Base-by-base conservation (phyloP, 1,140 invertebrate genomes). In the Leptopilina clavipes region DNA sequence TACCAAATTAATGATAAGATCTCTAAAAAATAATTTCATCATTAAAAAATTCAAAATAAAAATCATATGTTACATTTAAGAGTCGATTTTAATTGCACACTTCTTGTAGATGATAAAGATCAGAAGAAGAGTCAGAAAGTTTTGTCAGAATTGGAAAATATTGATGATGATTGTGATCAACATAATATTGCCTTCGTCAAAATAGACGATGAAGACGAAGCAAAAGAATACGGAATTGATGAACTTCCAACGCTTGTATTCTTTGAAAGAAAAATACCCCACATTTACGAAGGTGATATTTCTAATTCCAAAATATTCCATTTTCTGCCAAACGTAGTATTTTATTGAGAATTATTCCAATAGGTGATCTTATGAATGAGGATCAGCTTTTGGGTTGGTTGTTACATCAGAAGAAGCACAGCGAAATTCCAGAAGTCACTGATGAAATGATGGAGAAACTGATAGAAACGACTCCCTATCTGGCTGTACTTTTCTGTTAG, bases 401-500 rank as follows among this genome's bases (percentile, higher is more conserved):
- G 71, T 89, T 97, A 14, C 96, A 97, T 87, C 96, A 97, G 85
- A 96, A 96, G 86, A 94, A 94, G 78, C 95, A 97, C 85, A 95
- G 96, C 82, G 96, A 97, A 91, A 98, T 98, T 84, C 96, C 97
- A 70, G 95, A 97, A 89, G 94, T 98, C 18, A 97, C 97, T 14
- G 95, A 97, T 88, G 96, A 98, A 92, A 98, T 98, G 95, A 94
- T 98, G 91, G 96, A 98, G 81, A 95, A 95, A 85, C 91, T 98
- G n/a, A 95, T 98, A 75, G 95, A 96, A 77, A 94, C 90, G 43
- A 93, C 94, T 45, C 92, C 94, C 45, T 96, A 93, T 87, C 91
- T 97, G 73, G 96, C 96, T 72, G 96, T 97, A 81, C 92, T 97
- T 78, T 97, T 97, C 86, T 97, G 95, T 96, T 92, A 94, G 95